A percentile compares a stretch with the other conserved stretches of the same genome.
These are phyloP conservation scores for Hartigia nigra DNA, from an alignment of 2,888 invertebrate genomes.

Conservation along the genomic window DNA sequence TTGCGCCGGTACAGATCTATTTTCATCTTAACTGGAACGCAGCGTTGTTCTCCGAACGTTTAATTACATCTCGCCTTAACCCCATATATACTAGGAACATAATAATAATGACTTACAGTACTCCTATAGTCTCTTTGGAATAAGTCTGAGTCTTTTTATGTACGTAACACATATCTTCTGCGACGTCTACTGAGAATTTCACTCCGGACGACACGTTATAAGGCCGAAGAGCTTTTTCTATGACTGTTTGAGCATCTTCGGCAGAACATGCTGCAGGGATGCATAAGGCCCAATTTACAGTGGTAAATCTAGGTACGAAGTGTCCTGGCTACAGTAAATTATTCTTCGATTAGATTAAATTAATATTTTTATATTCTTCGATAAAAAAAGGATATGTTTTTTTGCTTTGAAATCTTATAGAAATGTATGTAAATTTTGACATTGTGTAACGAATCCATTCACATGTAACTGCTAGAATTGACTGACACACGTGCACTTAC, in stretches of 20 bases:
- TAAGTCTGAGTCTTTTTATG: conserved; percentile 60
- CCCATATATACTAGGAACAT: background rate
- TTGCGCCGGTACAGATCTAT: conserved; percentile 10
- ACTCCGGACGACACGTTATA: conserved; percentile 73
- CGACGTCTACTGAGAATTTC: conserved; percentile 71
- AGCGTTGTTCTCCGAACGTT: background rate
- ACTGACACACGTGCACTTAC: conserved; percentile 60
- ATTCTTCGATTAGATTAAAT: background rate
- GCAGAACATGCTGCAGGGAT: conserved; percentile 74
- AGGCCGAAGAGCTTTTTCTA: conserved; percentile 71
- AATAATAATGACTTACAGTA: conserved; percentile 63
- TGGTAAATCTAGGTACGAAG: conserved; percentile 78
- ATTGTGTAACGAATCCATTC: background rate
- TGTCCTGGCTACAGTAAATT: conserved; percentile 72
- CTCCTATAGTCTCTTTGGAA: conserved; percentile 66
- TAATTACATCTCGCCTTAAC: background rate
- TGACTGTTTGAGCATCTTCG: conserved; percentile 70
- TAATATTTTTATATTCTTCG: background rate
- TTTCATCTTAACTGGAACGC: conserved; percentile 17
- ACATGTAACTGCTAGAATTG: background rate
- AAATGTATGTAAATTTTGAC: too few species aligned
- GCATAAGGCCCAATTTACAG: conserved; percentile 78
- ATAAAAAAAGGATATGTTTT: background rate
- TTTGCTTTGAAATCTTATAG: too few species aligned
- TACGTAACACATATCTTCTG: conserved; percentile 72